Base-by-base conservation (phyloP, 2,797 vertebrate genomes). In the Rhabdomys pumilio region DNA sequence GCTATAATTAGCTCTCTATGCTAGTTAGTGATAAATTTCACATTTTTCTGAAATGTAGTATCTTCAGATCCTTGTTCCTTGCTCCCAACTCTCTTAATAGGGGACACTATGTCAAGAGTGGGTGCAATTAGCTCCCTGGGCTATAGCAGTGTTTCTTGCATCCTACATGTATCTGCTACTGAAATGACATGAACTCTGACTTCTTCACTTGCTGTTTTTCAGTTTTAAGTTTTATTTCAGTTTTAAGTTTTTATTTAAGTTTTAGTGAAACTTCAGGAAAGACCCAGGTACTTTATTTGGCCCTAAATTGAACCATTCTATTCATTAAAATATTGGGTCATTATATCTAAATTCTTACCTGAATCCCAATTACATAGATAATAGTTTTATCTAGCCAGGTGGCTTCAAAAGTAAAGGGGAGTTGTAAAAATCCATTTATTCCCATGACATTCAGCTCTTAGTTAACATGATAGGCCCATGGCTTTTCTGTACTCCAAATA, bases 301-400 rank as follows among this genome's bases (percentile, higher is more conserved):
- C 67, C 38, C 26, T 93, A 95, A 85, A 91, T 44, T 34, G 44
- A 65, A 34, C 79, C 67, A 69, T 76, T 63, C 41, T 69, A 55
- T 65, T 93, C 79, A 77, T 95, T 55, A 11, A 73, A 96, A 87
- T 69, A 29, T 41, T 31, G 31, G 7, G 15, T 89, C 89, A 80
- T 59, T 87, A 38, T 85, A 92, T 41, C 38, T 67, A 95, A 96
- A 93, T 87, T 90, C 44, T 86, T 90, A 92, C 31, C 47, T 63
- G 55, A 91, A 67, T 87, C 44, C 57, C 59, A 72, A 90, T 73
- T 84, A 89, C n/a, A 93, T 31, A 93, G 59, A 57, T 91, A 44
- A 61, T 94, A 65, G 61, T 59, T 92, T 90, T 63, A 67, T 91
- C 31, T 91, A 22, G 77, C 50, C 80, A 72, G 63, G 65, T 89